Base-by-base conservation (phyloP, 2,888 invertebrate genomes). In the Celastrina argiolus region DNA sequence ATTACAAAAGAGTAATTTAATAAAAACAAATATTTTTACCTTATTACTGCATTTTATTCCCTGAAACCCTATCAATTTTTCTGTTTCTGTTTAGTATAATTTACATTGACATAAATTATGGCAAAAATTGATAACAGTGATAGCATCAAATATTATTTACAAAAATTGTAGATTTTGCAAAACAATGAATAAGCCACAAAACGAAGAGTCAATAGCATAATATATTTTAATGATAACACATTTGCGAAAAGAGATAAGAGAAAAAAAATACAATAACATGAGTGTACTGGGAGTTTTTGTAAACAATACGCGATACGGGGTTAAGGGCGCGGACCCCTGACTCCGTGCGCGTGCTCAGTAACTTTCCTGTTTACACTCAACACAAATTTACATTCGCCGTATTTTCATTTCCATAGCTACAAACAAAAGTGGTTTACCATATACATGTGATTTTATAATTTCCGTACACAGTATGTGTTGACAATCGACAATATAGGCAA, bases 1-100 rank as follows among this genome's bases (percentile, higher is more conserved):
- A 80, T 77, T 79, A 79, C 78, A 82, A 83, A 81, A 84, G 80
- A 87, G 80, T 83, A 86, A 86, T 83, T 85, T 84, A 87, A 88
- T 85, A 84, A 90, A 89, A 81, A 84, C 61, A 78, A 81, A 82
- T 82, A 83, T 84, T 83, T 69, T 71, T 69, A 69, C 78, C 74
- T 68, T 83, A 89, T 85, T 83, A 80, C 82, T 85, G 87, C 71
- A 85, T 90, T 90, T 91, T 72, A 84, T 83, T 87, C 75, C 51
- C 31, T 7, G 12, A 45, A 61, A 63, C 67, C 69, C 56, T 36
- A 8, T 22, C 12, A 12, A 36, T 31, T 59, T 34, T 36, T 16
- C 4, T 59, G 12, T 16, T 16, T 18, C 18, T 22, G 5, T 51
- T 51, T 10, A 12, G 26, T 14, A 12, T 51, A 22, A 22, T 14